Evolutionary conservation across 1,140 invertebrate genomes (phyloP).

Genomic region (Saxidomus purpurata): DNA sequence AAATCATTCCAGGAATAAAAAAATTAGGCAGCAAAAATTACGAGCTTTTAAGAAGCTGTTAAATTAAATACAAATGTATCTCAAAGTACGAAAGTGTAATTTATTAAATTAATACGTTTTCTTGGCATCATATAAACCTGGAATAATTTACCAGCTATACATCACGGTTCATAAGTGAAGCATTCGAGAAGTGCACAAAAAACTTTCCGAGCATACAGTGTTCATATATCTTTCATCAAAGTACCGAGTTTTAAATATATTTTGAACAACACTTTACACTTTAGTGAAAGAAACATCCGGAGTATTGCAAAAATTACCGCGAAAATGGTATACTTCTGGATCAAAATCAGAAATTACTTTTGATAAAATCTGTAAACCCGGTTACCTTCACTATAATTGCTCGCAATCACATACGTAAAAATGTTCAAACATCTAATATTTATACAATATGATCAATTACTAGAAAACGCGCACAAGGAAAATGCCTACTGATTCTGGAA

Average conservation of each 20-base stretch:
- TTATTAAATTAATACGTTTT: too few relatives aligned
- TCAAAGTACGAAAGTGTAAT: too few relatives aligned
- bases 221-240: not conserved
- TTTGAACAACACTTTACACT: not conserved
- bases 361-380: conserved; percentile 14
- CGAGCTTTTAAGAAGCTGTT: too few relatives aligned
- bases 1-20: too few relatives aligned
- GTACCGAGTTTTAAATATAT: not conserved
- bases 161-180: too few relatives aligned
- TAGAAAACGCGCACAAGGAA: not conserved
- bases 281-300: not conserved
- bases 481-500: too few relatives aligned
- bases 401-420: not conserved
- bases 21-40: too few relatives aligned
- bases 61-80: too few relatives aligned
- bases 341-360: conserved; percentile 13
- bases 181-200: too few relatives aligned
- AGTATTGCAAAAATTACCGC: not conserved
- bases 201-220: too few relatives aligned
- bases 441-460: not conserved
- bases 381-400: not conserved
- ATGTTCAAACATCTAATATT: not conserved
- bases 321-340: not conserved
- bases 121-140: too few relatives aligned
- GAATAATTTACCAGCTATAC: too few relatives aligned